Evolutionary conservation across 53 echinoderm and acorn worm species (phyloP), one percentile per base, ranked within the genome.

Genomic region (Actinopyga echinites): DNA sequence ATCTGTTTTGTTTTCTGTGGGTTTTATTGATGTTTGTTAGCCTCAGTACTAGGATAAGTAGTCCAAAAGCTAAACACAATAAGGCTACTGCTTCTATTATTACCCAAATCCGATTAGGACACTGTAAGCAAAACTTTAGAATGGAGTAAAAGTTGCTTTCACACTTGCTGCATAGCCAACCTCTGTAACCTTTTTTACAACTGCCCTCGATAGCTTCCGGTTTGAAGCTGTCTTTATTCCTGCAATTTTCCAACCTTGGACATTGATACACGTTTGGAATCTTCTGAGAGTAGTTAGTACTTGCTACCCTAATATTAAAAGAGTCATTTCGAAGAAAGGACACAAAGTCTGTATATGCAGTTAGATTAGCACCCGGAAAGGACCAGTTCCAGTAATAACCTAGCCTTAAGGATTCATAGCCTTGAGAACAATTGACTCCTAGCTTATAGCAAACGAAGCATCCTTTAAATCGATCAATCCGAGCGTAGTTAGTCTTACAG

Each of bases 331-430:
- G 49, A 49, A 49, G 13, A 17, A 0, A 17, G 13, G 15, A 49
- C 1, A 49, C 49, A 17, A 49, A 49, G 49, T 49, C 17, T 49
- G 10, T 4, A 32, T 77, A 77, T 2, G 25, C 20, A 1, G 26
- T 20, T 2, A 77, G 21, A 10, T 77, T 17, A 12, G 77, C 31
- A 54, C 22, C 31, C 6, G 69, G 69, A 36, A 68, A 68, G 0
- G 55, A 54, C 77, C 77, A 77, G 8, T 77, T 77, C 77, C 77
- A 77, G 31, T 77, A 77, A 32, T 77, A 77, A 25, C 77, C 77
- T 10, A 19, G 26, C 26, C 15, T 28, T 29, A 77, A 33, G 15
- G 2, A 5, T 30, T 54, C 8, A 24, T 54, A 77, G 21, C 54
- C 77, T 13, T 55, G 11, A 30, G 77, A 29, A 21, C 77, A 77